A percentile compares a stretch with the other conserved stretches of the same genome.
Conservation (phyloP, 2,888 invertebrate genomes). For the Hermaeophaga mercurialis region DNA sequence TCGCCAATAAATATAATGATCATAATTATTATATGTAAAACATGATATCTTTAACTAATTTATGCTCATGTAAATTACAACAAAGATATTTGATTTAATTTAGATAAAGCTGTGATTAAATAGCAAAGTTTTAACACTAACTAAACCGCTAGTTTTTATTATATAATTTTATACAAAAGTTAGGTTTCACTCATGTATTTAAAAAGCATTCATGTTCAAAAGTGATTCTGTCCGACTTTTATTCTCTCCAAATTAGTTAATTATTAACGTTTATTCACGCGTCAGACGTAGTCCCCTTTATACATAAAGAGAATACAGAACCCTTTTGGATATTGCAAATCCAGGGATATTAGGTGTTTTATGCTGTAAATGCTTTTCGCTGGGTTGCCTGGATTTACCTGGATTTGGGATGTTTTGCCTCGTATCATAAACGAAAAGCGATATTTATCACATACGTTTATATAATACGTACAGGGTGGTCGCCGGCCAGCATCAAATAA, state of each 20-base stretch:
- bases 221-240: neutral
- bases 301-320: slow-evolving; percentile 14
- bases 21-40: too few relatives aligned
- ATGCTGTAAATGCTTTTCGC: slow-evolving; percentile 5
- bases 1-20: too few relatives aligned
- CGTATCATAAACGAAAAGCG: slow-evolving; percentile 14
- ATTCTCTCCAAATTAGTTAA: slow-evolving; percentile 5
- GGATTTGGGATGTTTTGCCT: slow-evolving; percentile 7
- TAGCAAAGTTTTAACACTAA: too few relatives aligned
- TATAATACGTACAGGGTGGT: neutral
- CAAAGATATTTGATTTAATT: too few relatives aligned
- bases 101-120: too few relatives aligned
- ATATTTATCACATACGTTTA: slow-evolving; percentile 15
- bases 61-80: too few relatives aligned
- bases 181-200: too few relatives aligned
- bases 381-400: slow-evolving; percentile 10
- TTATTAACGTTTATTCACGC: slow-evolving; percentile 17
- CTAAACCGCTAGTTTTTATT: too few relatives aligned
- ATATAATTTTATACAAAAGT: too few relatives aligned
- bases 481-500: too few relatives aligned
- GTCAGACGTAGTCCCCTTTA: slow-evolving; percentile 10
- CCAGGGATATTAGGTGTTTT: slow-evolving; percentile 17
- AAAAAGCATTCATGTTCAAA: too few relatives aligned
- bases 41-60: too few relatives aligned
- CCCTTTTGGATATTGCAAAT: slow-evolving; percentile 18